Percentiles rank a stretch among this genome's conserved stretches.
Conservation (phyloP, 1,140 invertebrate species). For the Colletes gigas region DNA sequence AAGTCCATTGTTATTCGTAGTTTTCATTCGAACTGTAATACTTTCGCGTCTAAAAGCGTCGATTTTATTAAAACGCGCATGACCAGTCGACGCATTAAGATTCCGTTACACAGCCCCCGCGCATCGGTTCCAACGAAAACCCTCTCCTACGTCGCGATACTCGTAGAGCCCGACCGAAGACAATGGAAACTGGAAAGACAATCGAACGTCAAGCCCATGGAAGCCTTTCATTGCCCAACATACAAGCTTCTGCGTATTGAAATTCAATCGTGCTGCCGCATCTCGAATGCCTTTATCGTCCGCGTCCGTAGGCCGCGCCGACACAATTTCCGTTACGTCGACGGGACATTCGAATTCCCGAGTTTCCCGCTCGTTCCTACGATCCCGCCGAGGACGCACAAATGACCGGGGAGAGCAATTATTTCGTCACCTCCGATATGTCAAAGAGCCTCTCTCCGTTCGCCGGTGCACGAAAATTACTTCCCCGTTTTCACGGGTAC, state of each 20-base stretch:
- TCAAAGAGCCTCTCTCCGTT: not conserved
- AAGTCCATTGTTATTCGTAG: not conserved
- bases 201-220: slow-evolving; percentile 70
- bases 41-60: not conserved
- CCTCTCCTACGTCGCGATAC: slow-evolving; percentile 27
- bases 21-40: not conserved
- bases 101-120: slow-evolving; percentile 32
- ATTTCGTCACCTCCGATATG: slow-evolving; percentile 35
- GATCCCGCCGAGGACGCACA: not conserved
- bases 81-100: slow-evolving; percentile 28
- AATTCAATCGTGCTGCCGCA: slow-evolving; percentile 71
- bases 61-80: not conserved
- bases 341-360: slow-evolving; percentile 49
- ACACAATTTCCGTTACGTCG: slow-evolving; percentile 67
- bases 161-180: slow-evolving; percentile 46
- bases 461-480: not conserved
- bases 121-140: not conserved
- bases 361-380: slow-evolving; percentile 41
- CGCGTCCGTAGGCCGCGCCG: slow-evolving; percentile 58
- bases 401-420: slow-evolving; percentile 54
- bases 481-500: not conserved
- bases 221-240: slow-evolving; percentile 71
- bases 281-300: slow-evolving; percentile 66
- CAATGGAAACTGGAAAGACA: slow-evolving; percentile 71
- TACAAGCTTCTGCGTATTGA: slow-evolving; percentile 67